Evolutionary conservation across 2,888 invertebrate species (phyloP).

Genomic region (Yponomeuta evonymella): DNA sequence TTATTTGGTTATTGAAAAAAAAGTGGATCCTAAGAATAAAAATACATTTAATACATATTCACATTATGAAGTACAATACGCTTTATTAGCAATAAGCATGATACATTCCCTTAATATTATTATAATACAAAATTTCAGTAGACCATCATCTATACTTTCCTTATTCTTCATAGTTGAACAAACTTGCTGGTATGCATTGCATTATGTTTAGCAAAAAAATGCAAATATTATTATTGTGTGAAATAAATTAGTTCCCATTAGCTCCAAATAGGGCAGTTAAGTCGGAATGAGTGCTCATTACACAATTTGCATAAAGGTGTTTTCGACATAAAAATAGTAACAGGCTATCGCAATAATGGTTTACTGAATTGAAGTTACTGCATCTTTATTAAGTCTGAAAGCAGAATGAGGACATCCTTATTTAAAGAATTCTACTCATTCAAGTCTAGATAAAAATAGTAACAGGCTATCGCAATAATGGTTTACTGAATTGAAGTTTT

Average conservation of each 20-base stretch:
- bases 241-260: background rate
- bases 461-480: no score
- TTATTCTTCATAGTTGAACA: conserved; percentile 7
- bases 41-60: conserved; percentile 15
- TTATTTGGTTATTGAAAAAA: conserved; percentile 14
- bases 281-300: background rate
- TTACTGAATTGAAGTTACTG: no score
- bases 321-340: background rate
- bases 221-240: background rate
- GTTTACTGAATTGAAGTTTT: background rate
- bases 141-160: background rate
- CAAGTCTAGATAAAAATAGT: background rate
- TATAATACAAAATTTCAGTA: conserved; percentile 15
- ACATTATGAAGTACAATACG: conserved; percentile 13
- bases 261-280: background rate
- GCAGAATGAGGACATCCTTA: background rate
- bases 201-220: background rate
- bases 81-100: conserved; percentile 16
- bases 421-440: background rate
- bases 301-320: background rate
- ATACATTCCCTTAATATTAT: conserved; percentile 19
- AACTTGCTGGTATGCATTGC: background rate
- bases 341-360: background rate
- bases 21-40: conserved; percentile 4
- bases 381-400: background rate